These are phyloP conservation scores for Agrilus mali DNA, from an alignment of 2,888 invertebrate genomes.

Conservation along the genomic window DNA sequence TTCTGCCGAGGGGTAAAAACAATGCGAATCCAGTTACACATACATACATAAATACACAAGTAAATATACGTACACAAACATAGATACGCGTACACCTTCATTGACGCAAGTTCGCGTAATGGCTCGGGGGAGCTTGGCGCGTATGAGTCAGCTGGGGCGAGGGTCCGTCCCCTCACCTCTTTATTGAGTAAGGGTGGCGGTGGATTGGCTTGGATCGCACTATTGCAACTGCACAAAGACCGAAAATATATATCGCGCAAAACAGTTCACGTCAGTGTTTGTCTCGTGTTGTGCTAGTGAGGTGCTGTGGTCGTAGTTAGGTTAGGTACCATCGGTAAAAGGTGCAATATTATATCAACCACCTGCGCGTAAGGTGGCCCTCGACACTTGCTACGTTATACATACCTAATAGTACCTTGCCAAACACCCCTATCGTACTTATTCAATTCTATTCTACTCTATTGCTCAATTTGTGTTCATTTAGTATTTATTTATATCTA, in stretches of 20 bases:
- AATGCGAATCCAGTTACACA: no score
- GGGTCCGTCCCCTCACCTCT: conserved; percentile 23
- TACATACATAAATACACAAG: no score
- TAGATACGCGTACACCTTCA: neutral
- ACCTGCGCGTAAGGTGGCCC: no score
- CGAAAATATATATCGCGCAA: conserved; percentile 21
- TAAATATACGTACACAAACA: no score
- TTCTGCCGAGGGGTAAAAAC: no score
- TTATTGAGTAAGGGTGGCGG: conserved; percentile 23
- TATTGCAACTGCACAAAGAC: conserved; percentile 30
- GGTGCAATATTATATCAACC: no score
- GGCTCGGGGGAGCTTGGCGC: conserved; percentile 19
- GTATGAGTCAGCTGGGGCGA: conserved; percentile 32
- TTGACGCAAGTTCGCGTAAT: conserved; percentile 13
- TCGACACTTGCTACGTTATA: no score
- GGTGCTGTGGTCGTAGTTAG: conserved; percentile 33
- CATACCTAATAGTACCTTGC: no score
- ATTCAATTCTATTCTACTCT: neutral
- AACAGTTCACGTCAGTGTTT: conserved; percentile 30
- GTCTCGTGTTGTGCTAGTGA: conserved; percentile 35
- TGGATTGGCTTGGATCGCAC: conserved; percentile 29
- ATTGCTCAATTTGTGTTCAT: neutral
- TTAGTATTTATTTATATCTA: neutral
- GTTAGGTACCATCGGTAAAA: conserved; percentile 5
- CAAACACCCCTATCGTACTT: no score